Evolutionary conservation across 2,113 vertebrate genomes (phyloP).

Genomic region (Mellivora capensis): DNA sequence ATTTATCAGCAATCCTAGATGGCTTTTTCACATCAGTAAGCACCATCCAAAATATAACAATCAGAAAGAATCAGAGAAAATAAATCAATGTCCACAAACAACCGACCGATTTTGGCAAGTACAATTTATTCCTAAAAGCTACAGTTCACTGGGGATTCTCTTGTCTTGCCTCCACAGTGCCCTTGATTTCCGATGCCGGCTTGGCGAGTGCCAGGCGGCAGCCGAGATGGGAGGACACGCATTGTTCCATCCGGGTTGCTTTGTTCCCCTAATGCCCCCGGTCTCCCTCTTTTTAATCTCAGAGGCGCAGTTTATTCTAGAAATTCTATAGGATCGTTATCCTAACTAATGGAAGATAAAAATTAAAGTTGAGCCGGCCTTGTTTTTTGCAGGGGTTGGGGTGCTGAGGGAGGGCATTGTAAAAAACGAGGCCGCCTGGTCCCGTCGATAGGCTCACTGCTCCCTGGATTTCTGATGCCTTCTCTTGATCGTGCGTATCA

Average conservation of each 20-base stretch:
- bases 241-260: conserved; percentile 25
- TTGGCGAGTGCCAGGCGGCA: conserved; percentile 41
- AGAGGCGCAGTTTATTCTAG: not conserved
- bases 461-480: not conserved
- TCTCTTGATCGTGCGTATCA: not conserved
- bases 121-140: conserved; percentile 74
- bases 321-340: conserved; percentile 47
- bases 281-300: conserved; percentile 22
- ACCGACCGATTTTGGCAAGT: conserved; percentile 65
- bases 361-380: not conserved
- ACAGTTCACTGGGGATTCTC: conserved; percentile 55
- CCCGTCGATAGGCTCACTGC: not conserved
- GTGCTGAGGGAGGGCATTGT: not conserved
- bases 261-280: conserved; percentile 33
- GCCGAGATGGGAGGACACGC: conserved; percentile 30
- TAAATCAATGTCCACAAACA: conserved; percentile 80
- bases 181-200: conserved; percentile 42
- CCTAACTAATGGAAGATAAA: conserved; percentile 54
- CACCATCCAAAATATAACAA: conserved; percentile 79
- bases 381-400: not conserved
- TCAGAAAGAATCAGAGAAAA: conserved; percentile 79
- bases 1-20: conserved; percentile 79
- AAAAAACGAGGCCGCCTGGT: not conserved
- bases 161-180: conserved; percentile 54
- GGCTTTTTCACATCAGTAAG: conserved; percentile 83